These are phyloP conservation scores for Aphodius granarius DNA, from an alignment of 2,888 invertebrate genomes.

Conservation along the genomic window DNA sequence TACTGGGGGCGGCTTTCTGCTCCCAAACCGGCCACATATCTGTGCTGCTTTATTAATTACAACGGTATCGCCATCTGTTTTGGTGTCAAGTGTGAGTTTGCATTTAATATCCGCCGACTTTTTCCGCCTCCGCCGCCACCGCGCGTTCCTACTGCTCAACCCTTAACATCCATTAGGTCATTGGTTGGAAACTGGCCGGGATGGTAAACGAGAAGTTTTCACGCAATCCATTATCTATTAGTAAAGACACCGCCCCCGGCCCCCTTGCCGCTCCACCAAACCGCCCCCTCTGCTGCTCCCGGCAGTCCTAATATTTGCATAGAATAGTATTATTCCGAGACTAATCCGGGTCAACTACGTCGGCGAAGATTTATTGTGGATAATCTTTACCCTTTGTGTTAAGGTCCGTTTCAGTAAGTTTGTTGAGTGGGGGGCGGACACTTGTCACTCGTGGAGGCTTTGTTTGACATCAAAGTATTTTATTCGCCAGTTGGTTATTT, in stretches of 20 bases:
- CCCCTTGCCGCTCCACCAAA: too few species aligned
- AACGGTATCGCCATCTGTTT: slow-evolving; percentile 8
- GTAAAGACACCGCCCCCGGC: not conserved
- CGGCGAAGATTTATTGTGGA: not conserved
- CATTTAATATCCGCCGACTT: not conserved
- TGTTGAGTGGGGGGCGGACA: not conserved
- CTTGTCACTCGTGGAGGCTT: not conserved
- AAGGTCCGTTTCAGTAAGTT: not conserved
- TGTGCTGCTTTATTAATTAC: slow-evolving; percentile 1
- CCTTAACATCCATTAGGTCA: not conserved
- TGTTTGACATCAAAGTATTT: not conserved
- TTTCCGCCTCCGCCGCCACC: not conserved
- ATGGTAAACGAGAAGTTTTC: not conserved
- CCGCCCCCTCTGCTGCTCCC: too few species aligned
- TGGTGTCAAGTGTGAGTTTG: slow-evolving; percentile 2
- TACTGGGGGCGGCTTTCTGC: not conserved
- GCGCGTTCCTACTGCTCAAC: not conserved
- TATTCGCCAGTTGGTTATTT: not conserved
- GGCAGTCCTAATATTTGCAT: not conserved
- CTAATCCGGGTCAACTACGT: not conserved
- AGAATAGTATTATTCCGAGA: not conserved
- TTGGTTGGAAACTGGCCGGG: not conserved
- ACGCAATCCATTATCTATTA: not conserved
- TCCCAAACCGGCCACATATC: not conserved
- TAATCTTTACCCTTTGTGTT: not conserved